Percentiles rank a stretch among this genome's conserved stretches.
Evolutionary conservation across 2,888 invertebrate genomes (phyloP).

Genomic region (Drosophila lutescens): DNA sequence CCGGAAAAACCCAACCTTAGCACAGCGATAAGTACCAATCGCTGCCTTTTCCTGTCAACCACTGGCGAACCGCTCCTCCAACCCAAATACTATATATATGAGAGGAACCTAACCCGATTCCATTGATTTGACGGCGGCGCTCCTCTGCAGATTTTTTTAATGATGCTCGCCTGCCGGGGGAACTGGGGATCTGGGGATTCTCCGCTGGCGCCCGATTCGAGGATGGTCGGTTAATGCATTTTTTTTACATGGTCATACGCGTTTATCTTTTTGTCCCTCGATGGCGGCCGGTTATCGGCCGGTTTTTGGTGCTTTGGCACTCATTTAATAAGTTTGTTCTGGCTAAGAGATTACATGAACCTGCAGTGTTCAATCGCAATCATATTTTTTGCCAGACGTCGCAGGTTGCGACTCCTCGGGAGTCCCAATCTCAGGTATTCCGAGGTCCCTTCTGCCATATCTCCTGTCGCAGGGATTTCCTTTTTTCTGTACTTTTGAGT

Average conservation of each 20-base stretch:
- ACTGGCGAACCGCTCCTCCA: slow-evolving; percentile 47
- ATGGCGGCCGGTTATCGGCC: slow-evolving; percentile 64
- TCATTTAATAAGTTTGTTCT: slow-evolving; percentile 77
- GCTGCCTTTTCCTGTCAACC: slow-evolving; percentile 55
- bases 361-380: slow-evolving; percentile 83
- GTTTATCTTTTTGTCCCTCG: slow-evolving; percentile 77
- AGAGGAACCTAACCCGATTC: slow-evolving; percentile 50
- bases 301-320: slow-evolving; percentile 73
- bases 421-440: slow-evolving; percentile 29
- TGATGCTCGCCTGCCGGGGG: slow-evolving; percentile 47
- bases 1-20: slow-evolving; percentile 9
- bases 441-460: slow-evolving; percentile 56
- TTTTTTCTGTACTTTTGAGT: slow-evolving; percentile 46
- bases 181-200: neutral
- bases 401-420: slow-evolving; percentile 1
- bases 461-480: slow-evolving; percentile 55
- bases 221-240: slow-evolving; percentile 72
- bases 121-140: slow-evolving; percentile 69
- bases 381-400: slow-evolving; percentile 54
- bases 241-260: slow-evolving; percentile 80
- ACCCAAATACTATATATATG: slow-evolving; percentile 16
- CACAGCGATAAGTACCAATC: slow-evolving; percentile 43
- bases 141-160: slow-evolving; percentile 64
- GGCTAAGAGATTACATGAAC: slow-evolving; percentile 84
- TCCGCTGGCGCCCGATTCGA: slow-evolving; percentile 31